A percentile compares a stretch with the other conserved stretches of the same genome.
Conservation (phyloP, 2,888 invertebrate species). For the Sphinx pinastri region DNA sequence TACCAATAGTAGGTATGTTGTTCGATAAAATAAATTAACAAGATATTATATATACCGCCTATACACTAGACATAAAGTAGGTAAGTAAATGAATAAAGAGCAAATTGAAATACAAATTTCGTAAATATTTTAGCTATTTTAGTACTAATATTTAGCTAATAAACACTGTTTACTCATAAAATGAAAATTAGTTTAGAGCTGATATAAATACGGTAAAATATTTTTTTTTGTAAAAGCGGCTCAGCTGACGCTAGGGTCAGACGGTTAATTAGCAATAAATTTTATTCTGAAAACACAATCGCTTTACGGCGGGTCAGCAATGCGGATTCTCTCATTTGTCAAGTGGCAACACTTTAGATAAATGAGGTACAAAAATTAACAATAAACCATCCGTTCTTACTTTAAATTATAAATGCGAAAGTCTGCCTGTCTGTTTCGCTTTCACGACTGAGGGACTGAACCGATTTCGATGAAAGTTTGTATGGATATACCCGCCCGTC, state of each 20-base stretch:
- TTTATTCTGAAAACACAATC: slow-evolving; percentile 35
- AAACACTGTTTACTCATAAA: not conserved
- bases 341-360: not conserved
- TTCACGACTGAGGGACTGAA: too few species aligned
- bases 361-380: not conserved
- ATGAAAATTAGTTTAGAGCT: not conserved
- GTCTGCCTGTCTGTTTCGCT: too few species aligned
- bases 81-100: too few species aligned
- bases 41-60: too few species aligned
- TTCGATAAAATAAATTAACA: too few species aligned
- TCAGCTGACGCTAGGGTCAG: slow-evolving; percentile 1
- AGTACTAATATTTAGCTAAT: not conserved
- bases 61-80: too few species aligned
- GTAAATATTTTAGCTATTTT: not conserved
- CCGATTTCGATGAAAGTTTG: too few species aligned
- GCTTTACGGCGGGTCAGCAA: slow-evolving; percentile 34
- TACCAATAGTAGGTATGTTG: too few species aligned
- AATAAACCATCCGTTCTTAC: not conserved
- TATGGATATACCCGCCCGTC: too few species aligned
- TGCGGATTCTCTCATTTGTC: slow-evolving; percentile 31
- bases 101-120: too few species aligned
- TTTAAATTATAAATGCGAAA: too few species aligned
- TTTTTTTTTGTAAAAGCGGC: not conserved
- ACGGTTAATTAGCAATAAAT: slow-evolving; percentile 34
- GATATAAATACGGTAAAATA: not conserved